phyloP scores from a whole-genome alignment of 2,797 vertebrate genomes.

The Phoeniculus purpureus region DNA sequence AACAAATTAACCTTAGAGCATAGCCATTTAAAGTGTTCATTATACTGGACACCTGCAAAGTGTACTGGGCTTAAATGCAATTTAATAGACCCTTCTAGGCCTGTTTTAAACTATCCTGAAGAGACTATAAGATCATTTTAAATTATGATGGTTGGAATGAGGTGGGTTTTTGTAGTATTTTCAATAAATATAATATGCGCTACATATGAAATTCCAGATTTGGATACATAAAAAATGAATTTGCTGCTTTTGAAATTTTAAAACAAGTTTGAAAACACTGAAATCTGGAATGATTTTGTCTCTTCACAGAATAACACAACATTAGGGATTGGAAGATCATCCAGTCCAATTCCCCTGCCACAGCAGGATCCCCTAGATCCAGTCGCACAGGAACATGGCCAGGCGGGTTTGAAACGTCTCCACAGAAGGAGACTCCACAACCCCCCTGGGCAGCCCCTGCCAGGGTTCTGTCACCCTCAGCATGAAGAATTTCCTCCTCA shows the following conservation, averaged over 20 bases:
- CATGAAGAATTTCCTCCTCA: too few relatives aligned
- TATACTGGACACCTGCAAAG: conserved; percentile 77
- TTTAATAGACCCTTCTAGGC: conserved; percentile 74
- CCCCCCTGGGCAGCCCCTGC: too few relatives aligned
- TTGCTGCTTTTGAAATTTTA: conserved; percentile 5
- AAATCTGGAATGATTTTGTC: background rate
- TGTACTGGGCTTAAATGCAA: conserved; percentile 73
- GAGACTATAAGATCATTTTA: conserved; percentile 50
- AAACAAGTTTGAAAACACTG: conserved; percentile 5
- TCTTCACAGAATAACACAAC: background rate
- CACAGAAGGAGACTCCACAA: too few relatives aligned
- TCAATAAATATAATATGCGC: background rate
- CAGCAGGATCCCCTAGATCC: too few relatives aligned
- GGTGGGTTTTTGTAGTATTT: background rate
- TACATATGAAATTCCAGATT: background rate
- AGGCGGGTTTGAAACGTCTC: too few relatives aligned
- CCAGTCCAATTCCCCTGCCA: too few relatives aligned
- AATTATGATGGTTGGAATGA: conserved; percentile 13
- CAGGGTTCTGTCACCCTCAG: too few relatives aligned
- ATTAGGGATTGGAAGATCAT: too few relatives aligned
- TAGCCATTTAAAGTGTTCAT: conserved; percentile 72
- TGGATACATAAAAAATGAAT: background rate
- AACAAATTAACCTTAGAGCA: conserved; percentile 81
- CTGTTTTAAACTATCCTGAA: conserved; percentile 62
- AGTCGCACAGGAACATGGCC: too few relatives aligned